Base-by-base conservation (phyloP, 2,888 invertebrate genomes). In the Cybosia mesomella region DNA sequence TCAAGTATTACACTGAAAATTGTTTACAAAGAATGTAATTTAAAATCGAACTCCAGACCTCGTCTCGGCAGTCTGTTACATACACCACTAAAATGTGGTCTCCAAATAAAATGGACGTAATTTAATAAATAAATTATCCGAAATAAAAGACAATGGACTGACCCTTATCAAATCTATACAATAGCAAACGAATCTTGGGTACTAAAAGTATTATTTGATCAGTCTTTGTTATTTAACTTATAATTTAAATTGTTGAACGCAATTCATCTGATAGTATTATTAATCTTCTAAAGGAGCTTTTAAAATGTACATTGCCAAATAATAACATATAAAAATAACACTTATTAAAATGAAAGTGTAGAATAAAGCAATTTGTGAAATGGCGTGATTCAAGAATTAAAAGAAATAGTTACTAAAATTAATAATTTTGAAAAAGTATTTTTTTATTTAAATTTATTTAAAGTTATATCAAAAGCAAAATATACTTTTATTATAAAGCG, bases 131-230 rank as follows among this genome's bases (percentile, higher is more conserved):
- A 65, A 77, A 75, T 80, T 68, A 75, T 71, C 49, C 68, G 70
- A 66, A 58, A 68, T 75, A 75, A 76, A 79, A 78, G 77, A 73
- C 77, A 73, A 86, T 80, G 84, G 5, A 84, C 73, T 80, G 84
- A 86, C 87, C 87, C 87, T 86, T 80, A 83, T 87, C 85, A 87
- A 83, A 80, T 73, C 81, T 58, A 77, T 73, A 84, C 81, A 89
- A 86, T 85, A 80, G 83, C 82, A 82, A 85, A 85, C 84, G 80
- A 85, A 85, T 81, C 74, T 75, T 73, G 68, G 34, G n/a, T 64
- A 67, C 80, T 80, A 73, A 83, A 75, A 83, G 76, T 77, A 80
- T 81, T 82, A 79, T 83, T 81, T 81, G 77, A 82, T 83, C 78
- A n/a, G 74, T 74, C 64, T 74, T 79, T 69, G 73, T 80, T 79